Conservation (phyloP, 2,113 vertebrate genomes). For the Pseudopipra pipra region DNA sequence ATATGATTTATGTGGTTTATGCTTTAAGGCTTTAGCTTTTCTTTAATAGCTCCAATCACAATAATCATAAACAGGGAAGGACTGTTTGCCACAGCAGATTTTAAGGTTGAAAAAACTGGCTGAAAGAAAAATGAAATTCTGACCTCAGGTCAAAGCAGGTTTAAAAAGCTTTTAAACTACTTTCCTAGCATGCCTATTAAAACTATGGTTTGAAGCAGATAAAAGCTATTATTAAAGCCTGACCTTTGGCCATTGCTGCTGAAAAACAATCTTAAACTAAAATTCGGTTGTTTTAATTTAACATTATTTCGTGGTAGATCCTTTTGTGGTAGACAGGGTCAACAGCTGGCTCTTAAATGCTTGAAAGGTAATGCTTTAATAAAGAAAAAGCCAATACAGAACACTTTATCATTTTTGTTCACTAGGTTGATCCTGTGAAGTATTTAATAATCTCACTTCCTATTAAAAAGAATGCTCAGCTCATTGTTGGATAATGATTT, state of each 20-base stretch:
- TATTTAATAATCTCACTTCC: neutral
- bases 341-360: neutral
- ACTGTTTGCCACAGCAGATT: neutral
- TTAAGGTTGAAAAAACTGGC: neutral
- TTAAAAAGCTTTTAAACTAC: conserved; percentile 21
- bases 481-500: neutral
- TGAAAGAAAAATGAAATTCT: neutral
- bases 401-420: neutral
- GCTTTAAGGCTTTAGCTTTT: neutral
- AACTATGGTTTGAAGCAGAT: neutral
- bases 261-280: neutral
- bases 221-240: neutral
- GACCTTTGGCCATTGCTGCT: neutral
- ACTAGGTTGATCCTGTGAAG: neutral
- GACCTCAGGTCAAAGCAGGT: neutral
- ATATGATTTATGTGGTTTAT: neutral
- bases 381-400: neutral
- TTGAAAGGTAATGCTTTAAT: neutral
- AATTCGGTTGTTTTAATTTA: neutral
- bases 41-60: neutral
- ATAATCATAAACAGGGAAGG: neutral
- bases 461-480: neutral
- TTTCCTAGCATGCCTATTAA: neutral
- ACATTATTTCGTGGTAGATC: neutral
- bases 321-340: neutral